A percentile compares a stretch with the other conserved stretches of the same genome.
These are phyloP conservation scores for Propithecus deckenii DNA, from an alignment of 2,797 vertebrate species.

Conservation along the genomic window DNA sequence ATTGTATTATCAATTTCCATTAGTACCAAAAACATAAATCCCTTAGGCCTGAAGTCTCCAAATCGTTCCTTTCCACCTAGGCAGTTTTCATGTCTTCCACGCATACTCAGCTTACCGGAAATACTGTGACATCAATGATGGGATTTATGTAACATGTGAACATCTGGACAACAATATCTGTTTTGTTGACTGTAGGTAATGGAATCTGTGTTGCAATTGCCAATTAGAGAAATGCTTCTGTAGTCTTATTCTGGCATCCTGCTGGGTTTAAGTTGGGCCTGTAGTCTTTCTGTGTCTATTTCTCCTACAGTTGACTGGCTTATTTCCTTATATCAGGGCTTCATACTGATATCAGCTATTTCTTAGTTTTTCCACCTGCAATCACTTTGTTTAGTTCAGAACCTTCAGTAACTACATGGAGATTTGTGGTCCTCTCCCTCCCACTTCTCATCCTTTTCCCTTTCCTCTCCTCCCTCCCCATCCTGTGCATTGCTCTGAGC, in stretches of 20 bases:
- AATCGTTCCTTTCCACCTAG: background rate
- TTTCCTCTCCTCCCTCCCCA: too few relatives aligned
- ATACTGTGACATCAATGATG: background rate
- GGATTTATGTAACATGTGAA: background rate
- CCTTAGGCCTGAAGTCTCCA: background rate
- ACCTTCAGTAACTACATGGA: background rate
- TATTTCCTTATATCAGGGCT: background rate
- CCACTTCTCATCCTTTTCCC: too few relatives aligned
- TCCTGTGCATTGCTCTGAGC: background rate
- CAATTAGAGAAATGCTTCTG: background rate
- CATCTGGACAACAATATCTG: background rate
- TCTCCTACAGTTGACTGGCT: conserved; percentile 4
- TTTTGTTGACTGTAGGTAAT: background rate
- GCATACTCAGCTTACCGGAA: background rate
- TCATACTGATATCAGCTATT: background rate
- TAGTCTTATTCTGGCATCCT: background rate
- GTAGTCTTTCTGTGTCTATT: background rate
- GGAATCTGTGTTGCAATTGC: background rate
- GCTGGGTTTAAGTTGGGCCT: background rate
- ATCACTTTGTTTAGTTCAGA: conserved; percentile 11
- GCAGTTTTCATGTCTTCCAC: background rate
- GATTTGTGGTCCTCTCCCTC: background rate
- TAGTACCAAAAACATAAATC: background rate
- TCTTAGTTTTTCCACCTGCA: background rate
- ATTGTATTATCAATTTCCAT: background rate